Base-by-base conservation (phyloP, 2,113 vertebrate genomes). In the Cynoglossus semilaevis region DNA sequence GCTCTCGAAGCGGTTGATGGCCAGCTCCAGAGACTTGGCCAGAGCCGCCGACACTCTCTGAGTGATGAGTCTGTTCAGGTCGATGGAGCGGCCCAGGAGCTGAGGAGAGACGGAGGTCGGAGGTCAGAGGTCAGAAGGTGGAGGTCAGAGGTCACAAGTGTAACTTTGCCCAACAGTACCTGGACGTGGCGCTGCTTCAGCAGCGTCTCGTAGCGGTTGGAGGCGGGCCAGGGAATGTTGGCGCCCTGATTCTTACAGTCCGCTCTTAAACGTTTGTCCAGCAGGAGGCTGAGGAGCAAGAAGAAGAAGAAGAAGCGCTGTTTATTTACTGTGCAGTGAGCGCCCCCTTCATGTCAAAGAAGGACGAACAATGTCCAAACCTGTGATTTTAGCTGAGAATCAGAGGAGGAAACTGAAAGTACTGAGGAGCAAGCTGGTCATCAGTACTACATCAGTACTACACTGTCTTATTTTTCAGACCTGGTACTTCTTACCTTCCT, bases 211-310 rank as follows among this genome's bases (percentile, higher is more conserved):
- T 99, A 98, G 87, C 97, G 95, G 86, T 99, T 99, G 62, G 97
- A 98, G 0, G 95, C 89, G 0, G 97, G 97, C 73, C 98, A 99
- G 0, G 97, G 97, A 62, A 99, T 98, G 84, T 98, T 98, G 81
- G 98, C 96, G 0, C 96, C 97, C 0, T 98, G 96, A 79, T 96
- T 98, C 90, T 99, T 98, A 72, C 96, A 98, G 59, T 99, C 97
- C 0, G 96, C 89, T 55, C 96, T 88, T 81, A 99, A 93, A 50
- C 97, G 94, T 84, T 99, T 99, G 89, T 99, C 97, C 40, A 99
- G 64, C 36, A 99, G 87, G 53, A 99, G 95, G 68, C 97, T 99
- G 80, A 41, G 1, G 14, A 44, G 19, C 3, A 29, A 18, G 9
- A 47, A 17, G 18, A 11, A 47, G 44, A 11, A 2, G n/a, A n/a